Evolutionary conservation across 2,797 vertebrate genomes (phyloP), one percentile per base, ranked within the genome.

Genomic region (Brotula barbata): DNA sequence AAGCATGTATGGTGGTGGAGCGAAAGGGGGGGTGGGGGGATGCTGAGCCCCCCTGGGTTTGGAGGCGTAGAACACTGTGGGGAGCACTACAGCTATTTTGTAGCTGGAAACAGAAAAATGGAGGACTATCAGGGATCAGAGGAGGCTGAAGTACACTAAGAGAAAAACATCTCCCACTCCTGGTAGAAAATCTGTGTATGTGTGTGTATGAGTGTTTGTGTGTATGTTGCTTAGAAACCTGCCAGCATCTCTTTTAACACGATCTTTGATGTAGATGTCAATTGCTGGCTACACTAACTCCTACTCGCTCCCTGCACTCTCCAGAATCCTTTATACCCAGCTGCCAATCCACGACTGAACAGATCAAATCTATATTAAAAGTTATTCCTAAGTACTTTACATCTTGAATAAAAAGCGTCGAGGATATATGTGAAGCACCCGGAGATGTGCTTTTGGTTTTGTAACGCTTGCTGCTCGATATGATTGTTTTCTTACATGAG

Each of bases 161-260:
- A 66, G 57, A 68, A 71, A 71, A 60, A 47, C 34, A 53, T 81
- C 71, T 72, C 67, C 73, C 68, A 75, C 81, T 81, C 66, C 62
- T 68, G 58, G 53, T 46, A 31, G 49, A n/a, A 77, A 76, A 48
- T 43, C 53, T 64, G 46, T 41, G 19, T 57, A 49, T 70, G 71
- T 74, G 55, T 68, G 51, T 53, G 63, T 73, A 64, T 74, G 73
- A 71, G 49, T 33, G 40, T 17, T 10, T 19, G 41, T 42, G 16
- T 45, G 16, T 37, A 77, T 80, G 81, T 83, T 83, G 82, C 86
- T 83, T 85, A 80, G 85, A 76, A 87, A 87, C 81, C 71, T 75
- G 46, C 46, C 53, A 52, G 72, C 50, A 75, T 64, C 49, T 81
- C 66, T 74, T 77, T 77, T 51, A 71, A 64, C 49, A 17, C 51